Evolutionary conservation across 2,113 vertebrate genomes (phyloP).

Genomic region (Psephotus haematonotus): DNA sequence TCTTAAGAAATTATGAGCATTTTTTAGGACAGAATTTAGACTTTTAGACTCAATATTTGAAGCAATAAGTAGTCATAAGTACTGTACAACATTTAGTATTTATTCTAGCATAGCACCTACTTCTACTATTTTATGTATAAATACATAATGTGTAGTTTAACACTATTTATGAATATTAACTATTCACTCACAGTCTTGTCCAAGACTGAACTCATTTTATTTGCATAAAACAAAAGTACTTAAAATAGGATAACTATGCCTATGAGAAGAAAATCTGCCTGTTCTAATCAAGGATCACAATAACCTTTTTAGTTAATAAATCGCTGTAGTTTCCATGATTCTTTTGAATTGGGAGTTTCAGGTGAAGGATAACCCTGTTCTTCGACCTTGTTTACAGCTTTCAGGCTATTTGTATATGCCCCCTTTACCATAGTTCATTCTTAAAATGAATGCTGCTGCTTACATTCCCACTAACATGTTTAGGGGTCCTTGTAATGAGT

Average conservation of each 20-base stretch:
- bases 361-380: neutral
- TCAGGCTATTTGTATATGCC: neutral
- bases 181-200: neutral
- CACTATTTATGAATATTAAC: neutral
- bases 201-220: neutral
- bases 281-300: neutral
- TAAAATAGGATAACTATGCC: neutral
- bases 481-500: neutral
- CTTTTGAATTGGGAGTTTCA: neutral
- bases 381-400: neutral
- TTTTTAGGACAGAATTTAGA: neutral
- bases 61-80: neutral
- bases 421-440: neutral
- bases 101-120: fast-evolving
- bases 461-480: neutral
- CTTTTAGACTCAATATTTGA: neutral
- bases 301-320: neutral
- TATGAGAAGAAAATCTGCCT: neutral
- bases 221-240: neutral
- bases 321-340: fast-evolving
- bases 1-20: neutral
- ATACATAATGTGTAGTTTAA: neutral
- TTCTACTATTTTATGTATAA: neutral
- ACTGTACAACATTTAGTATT: neutral
- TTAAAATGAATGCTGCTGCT: neutral